phyloP scores from a whole-genome alignment of 2,888 invertebrate species.

The Micoletzkya japonica region DNA sequence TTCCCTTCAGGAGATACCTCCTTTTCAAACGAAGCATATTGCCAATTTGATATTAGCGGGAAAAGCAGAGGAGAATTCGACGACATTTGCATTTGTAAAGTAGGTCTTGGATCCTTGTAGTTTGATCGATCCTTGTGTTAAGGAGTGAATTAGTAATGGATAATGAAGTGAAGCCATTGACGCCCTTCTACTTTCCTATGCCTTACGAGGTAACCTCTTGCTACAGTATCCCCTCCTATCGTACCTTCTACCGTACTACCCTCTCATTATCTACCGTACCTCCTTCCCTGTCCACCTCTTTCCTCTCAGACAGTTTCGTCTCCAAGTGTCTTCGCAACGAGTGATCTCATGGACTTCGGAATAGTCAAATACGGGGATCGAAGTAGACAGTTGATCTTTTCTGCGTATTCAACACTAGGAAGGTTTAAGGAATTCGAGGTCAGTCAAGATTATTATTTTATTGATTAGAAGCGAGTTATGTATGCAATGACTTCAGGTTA shows the following conservation, averaged over 20 bases:
- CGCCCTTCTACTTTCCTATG: constrained; percentile 11
- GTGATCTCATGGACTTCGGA: constrained; percentile 13
- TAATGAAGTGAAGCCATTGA: not conserved
- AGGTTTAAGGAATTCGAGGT: constrained; percentile 73
- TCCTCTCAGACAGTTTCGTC: not conserved
- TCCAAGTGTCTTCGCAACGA: constrained; percentile 1
- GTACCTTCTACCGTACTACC: too few species aligned
- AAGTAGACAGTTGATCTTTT: constrained; percentile 70
- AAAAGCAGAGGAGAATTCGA: constrained; percentile 73
- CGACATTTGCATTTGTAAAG: constrained; percentile 76
- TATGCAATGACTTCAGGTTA: constrained; percentile 11
- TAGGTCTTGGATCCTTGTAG: not conserved
- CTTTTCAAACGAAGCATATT: constrained; percentile 83
- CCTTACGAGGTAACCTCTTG: constrained; percentile 15
- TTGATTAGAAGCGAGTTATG: not conserved
- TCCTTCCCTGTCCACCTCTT: too few species aligned
- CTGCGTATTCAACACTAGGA: constrained; percentile 74
- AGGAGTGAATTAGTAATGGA: constrained; percentile 7
- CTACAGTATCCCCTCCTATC: too few species aligned
- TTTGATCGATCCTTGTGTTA: not conserved
- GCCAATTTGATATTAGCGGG: constrained; percentile 80
- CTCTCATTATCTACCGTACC: too few species aligned
- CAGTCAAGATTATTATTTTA: constrained; percentile 47
- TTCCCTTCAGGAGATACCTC: constrained; percentile 74
- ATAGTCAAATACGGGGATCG: constrained; percentile 74